Base-by-base conservation (phyloP, 2,888 invertebrate species). In the Galerucella calmariensis region DNA sequence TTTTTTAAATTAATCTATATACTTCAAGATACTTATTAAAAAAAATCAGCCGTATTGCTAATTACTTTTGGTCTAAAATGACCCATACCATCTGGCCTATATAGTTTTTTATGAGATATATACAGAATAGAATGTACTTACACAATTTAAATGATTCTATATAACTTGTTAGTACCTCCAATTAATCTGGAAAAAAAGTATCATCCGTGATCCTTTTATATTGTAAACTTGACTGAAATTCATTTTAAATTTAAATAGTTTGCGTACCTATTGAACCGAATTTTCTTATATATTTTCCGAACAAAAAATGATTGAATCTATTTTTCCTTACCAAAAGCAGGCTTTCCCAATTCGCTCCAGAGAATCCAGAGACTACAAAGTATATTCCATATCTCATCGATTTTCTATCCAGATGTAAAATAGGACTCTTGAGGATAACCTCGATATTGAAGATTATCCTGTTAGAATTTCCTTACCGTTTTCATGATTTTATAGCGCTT, bases 401-500 rank as follows among this genome's bases (percentile, higher is more conserved):
- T 75, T 75, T 75, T 72, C 56, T 69, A 75, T 75, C 75, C 68
- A 68, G 65, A 65, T 65, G 72, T 65, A 69, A 56, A 72, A 75
- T 75, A 63, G 75, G 48, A 68, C 75, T 75, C 72, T 51, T 59
- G 75, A 66, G 75, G 68, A 72, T 75, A 71, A 72, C 72, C 75
- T 72, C 75, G 68, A 75, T 75, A 65, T 75, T 69, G 72, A 65
- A 72, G 72, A 75, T 75, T 75, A 75, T 72, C 68, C 72, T 65
- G 75, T 69, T 75, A 68, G 75, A 75, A 72, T 72, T 69, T 72
- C 69, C 68, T 68, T 65, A 53, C 68, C 72, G 68, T 72, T 75
- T 72, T 68, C 72, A 67, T 68, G 72, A 72, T 75, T 75, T 69
- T 63, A 63, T 65, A 56, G 59, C 72, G 58, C 24, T 63, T 53